These are phyloP conservation scores for Drosophila truncata DNA, from an alignment of 1,140 invertebrate species.

Conservation along the genomic window DNA sequence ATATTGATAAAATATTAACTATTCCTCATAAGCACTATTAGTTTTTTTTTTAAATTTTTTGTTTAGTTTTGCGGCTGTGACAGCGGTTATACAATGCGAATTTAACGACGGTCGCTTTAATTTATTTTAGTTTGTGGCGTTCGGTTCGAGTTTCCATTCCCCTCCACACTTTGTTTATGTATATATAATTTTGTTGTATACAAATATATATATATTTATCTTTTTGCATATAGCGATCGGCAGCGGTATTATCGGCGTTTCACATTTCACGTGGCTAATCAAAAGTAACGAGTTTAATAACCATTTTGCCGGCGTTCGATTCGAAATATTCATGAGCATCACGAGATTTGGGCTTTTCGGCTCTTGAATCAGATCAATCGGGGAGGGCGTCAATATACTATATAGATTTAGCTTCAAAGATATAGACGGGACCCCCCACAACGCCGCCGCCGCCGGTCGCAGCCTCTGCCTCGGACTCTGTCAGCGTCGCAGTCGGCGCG, in stretches of 20 bases:
- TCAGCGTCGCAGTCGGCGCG: conserved; percentile 6
- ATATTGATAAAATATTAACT: not conserved
- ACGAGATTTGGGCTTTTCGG: conserved; percentile 33
- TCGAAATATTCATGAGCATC: conserved; percentile 46
- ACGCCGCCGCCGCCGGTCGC: not conserved
- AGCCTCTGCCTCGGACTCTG: not conserved
- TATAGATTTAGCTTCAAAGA: not conserved
- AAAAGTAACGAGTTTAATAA: conserved; percentile 22
- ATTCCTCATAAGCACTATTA: not conserved
- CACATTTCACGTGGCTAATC: conserved; percentile 49
- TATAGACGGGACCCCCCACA: conserved; percentile 5
- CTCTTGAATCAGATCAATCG: conserved; percentile 1
- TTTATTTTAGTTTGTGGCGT: conserved; percentile 44
- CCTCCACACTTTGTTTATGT: conserved; percentile 1
- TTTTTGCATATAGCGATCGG: not conserved
- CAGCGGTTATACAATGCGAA: conserved; percentile 46
- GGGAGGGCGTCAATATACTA: conserved; percentile 1
- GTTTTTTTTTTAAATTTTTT: conserved; percentile 31
- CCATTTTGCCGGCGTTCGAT: conserved; percentile 25
- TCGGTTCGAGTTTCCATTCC: conserved; percentile 37
- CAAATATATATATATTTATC: conserved; percentile 1
- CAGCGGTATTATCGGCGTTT: conserved; percentile 10
- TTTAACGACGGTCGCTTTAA: conserved; percentile 48
- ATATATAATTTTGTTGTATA: conserved; percentile 10
- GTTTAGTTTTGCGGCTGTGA: conserved; percentile 16